Conservation (phyloP, 2,888 invertebrate genomes). For the Pegoplata infirma region DNA sequence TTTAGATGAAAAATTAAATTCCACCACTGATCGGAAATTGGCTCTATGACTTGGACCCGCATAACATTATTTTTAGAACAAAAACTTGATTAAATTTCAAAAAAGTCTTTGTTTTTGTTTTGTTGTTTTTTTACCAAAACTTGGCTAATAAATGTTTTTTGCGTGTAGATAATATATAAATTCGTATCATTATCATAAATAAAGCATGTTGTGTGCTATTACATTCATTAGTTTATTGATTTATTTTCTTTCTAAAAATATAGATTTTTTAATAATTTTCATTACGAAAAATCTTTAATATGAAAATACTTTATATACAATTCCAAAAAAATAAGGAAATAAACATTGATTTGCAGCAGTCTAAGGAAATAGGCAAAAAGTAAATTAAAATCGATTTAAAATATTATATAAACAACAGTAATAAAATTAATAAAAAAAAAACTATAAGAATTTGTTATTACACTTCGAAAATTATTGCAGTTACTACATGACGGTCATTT, state of each 20-base stretch:
- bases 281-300: background rate
- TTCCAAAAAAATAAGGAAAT: background rate
- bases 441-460: background rate
- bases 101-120: background rate
- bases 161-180: background rate
- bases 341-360: constrained; percentile 14
- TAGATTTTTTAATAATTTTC: constrained; percentile 21
- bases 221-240: constrained; percentile 6
- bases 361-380: constrained; percentile 14
- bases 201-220: background rate
- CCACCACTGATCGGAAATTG: too few species aligned
- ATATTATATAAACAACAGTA: constrained; percentile 6
- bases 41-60: too few species aligned
- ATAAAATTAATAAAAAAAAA: background rate
- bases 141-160: too few species aligned
- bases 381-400: constrained; percentile 27
- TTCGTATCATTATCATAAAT: background rate
- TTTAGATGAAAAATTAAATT: too few species aligned
- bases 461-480: background rate
- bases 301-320: constrained; percentile 10
- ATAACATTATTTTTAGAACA: background rate
- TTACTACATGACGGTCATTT: too few species aligned
- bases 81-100: too few species aligned
- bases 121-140: too few species aligned
- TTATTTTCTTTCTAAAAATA: constrained; percentile 6